Conservation (phyloP, 2,797 vertebrate species). For the Schizothorax lantsangensis region DNA sequence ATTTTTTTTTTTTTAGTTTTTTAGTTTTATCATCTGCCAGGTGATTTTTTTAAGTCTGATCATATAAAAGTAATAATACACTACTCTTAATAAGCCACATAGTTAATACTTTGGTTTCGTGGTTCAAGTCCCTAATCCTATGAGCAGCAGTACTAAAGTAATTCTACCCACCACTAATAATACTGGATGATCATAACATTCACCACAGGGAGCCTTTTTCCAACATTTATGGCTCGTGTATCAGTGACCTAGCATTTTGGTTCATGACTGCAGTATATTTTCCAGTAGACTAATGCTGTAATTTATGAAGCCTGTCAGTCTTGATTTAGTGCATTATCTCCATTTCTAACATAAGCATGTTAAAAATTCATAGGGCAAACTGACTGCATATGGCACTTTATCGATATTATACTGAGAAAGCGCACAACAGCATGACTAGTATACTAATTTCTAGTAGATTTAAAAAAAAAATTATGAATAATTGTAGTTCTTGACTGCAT, state of each 20-base stretch:
- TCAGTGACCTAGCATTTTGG: slow-evolving; percentile 24
- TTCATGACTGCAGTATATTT: slow-evolving; percentile 41
- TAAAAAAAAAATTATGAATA: neutral
- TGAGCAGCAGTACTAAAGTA: neutral
- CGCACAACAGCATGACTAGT: neutral
- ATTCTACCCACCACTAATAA: neutral
- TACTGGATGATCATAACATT: slow-evolving; percentile 24
- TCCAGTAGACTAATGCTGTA: slow-evolving; percentile 59
- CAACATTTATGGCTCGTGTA: neutral
- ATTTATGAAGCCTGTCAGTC: slow-evolving; percentile 51
- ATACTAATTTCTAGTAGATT: neutral
- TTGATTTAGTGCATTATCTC: slow-evolving; percentile 67
- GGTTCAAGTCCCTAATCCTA: neutral
- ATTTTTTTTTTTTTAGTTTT: too few relatives aligned
- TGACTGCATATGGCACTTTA: slow-evolving; percentile 63
- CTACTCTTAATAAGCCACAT: neutral
- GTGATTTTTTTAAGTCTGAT: neutral
- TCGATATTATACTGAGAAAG: slow-evolving; percentile 33
- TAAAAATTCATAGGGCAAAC: slow-evolving; percentile 64
- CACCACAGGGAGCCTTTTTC: neutral
- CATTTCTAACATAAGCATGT: slow-evolving; percentile 55
- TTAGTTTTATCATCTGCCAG: neutral
- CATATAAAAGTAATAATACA: neutral
- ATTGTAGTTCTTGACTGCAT: neutral
- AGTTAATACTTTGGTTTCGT: neutral